A percentile compares a stretch with the other conserved stretches of the same genome.
phyloP scores from a whole-genome alignment of 2,888 invertebrate genomes.

The Polydrusus tereticollis region DNA sequence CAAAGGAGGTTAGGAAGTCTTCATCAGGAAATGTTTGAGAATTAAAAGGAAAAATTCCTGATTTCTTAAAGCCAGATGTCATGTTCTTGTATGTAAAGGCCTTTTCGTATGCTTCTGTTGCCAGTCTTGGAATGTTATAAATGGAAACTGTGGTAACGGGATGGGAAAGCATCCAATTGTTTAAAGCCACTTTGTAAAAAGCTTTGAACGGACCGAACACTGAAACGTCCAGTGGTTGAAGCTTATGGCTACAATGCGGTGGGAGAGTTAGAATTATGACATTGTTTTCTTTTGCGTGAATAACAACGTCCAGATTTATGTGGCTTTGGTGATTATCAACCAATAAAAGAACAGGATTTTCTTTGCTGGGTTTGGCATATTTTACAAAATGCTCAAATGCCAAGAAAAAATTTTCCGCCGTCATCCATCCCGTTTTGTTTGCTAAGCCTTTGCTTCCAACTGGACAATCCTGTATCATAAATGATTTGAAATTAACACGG shows the following conservation, averaged over 20 bases:
- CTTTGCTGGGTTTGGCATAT: constrained; percentile 51
- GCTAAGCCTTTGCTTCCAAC: constrained; percentile 48
- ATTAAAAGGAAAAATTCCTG: background rate
- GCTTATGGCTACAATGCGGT: no score
- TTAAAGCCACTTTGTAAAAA: background rate
- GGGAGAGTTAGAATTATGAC: background rate
- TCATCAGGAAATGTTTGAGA: background rate
- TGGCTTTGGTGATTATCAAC: constrained; percentile 60
- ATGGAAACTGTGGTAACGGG: background rate
- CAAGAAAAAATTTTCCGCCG: constrained; percentile 42
- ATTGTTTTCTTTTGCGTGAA: background rate
- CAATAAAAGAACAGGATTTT: constrained; percentile 51
- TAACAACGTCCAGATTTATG: constrained; percentile 39
- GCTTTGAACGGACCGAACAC: background rate
- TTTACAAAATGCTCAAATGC: constrained; percentile 45
- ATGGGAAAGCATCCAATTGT: background rate
- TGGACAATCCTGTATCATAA: constrained; percentile 52
- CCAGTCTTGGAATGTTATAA: background rate
- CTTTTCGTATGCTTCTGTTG: background rate
- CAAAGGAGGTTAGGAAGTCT: background rate
- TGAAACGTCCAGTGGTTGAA: background rate
- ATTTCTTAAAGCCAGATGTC: background rate
- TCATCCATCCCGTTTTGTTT: constrained; percentile 57
- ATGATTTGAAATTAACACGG: constrained; percentile 51
- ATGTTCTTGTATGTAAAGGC: background rate